Conservation (phyloP, 1,140 invertebrate species). For the Meloidogyne hapla region DNA sequence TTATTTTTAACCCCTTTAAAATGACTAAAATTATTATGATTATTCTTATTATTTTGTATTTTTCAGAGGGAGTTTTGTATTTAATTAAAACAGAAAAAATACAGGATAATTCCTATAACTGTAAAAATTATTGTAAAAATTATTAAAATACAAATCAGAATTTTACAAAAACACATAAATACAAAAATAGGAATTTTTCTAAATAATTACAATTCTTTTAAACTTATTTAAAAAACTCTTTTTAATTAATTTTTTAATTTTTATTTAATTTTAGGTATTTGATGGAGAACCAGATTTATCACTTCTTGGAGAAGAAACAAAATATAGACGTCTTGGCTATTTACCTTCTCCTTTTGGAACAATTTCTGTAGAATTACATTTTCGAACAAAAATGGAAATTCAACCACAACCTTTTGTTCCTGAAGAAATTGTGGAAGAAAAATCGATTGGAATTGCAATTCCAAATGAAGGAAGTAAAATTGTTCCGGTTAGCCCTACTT, state of each 20-base stretch:
- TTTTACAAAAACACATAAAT: too few species aligned
- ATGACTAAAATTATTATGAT: too few species aligned
- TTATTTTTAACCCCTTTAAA: too few species aligned
- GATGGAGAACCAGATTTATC: conserved; percentile 36
- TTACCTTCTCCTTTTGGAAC: conserved; percentile 46
- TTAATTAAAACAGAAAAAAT: too few species aligned
- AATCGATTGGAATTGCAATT: conserved; percentile 18
- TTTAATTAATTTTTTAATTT: neutral
- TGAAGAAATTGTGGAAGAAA: conserved; percentile 14
- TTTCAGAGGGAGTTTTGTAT: too few species aligned
- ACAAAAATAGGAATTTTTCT: too few species aligned
- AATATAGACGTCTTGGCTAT: conserved; percentile 37
- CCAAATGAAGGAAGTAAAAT: conserved; percentile 33
- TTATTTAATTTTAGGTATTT: conserved; percentile 30
- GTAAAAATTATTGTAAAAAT: too few species aligned
- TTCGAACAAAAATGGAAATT: conserved; percentile 46
- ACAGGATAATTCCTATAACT: too few species aligned
- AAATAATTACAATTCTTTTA: too few species aligned
- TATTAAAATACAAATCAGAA: too few species aligned
- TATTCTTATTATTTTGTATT: too few species aligned
- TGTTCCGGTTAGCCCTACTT: conserved; percentile 32
- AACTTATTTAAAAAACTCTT: neutral
- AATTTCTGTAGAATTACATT: conserved; percentile 35
- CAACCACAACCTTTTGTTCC: conserved; percentile 25
- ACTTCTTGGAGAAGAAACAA: conserved; percentile 38